Evolutionary conservation across 35 echinoderm and acorn worm genomes (phyloP).

Genomic region (Ptychodera flava): DNA sequence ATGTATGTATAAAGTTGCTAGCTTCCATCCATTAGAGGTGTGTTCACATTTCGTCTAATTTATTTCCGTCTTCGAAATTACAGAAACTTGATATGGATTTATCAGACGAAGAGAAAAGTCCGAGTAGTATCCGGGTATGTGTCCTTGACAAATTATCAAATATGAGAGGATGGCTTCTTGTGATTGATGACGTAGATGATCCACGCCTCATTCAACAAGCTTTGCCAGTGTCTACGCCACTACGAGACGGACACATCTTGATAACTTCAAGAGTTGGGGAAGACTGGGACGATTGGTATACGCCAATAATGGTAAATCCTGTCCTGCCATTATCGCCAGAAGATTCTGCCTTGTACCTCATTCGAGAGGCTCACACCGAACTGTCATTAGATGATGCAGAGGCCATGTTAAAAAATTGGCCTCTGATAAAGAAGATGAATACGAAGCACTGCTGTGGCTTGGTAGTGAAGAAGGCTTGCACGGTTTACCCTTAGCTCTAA

Average conservation of each 20-base stretch:
- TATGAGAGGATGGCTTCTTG: neutral
- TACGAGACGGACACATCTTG: neutral
- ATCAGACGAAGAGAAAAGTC: neutral
- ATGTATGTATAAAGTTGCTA: neutral
- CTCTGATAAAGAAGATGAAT: neutral
- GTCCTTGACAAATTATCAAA: neutral
- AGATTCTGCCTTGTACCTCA: neutral
- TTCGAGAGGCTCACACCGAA: neutral
- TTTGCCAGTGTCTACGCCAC: neutral
- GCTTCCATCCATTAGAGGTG: neutral
- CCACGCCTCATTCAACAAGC: neutral
- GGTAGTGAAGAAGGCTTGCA: neutral
- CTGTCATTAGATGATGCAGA: no score
- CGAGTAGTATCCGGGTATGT: neutral
- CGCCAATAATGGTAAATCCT: neutral
- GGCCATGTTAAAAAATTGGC: no score
- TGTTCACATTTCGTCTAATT: neutral
- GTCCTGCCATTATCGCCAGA: neutral
- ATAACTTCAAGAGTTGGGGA: neutral
- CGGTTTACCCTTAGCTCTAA: neutral
- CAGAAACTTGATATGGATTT: neutral
- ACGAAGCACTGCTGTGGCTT: neutral
- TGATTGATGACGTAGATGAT: neutral
- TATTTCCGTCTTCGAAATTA: neutral
- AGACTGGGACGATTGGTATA: neutral